Evolutionary conservation across 2,113 vertebrate species (phyloP).

Genomic region (Conger conger): DNA sequence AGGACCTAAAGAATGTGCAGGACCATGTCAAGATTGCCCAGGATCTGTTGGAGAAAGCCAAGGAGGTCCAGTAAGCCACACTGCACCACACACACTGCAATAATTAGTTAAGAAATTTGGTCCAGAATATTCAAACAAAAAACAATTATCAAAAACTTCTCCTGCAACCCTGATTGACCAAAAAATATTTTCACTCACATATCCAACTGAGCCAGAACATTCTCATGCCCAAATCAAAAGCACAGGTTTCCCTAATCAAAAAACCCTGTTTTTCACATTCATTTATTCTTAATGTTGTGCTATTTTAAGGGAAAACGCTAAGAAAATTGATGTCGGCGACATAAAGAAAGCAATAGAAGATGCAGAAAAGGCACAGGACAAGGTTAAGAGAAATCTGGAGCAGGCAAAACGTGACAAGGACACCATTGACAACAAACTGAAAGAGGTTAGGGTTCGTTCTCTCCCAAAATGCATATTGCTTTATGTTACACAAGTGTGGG

Average conservation of each 20-base stretch:
- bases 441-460: slow-evolving; percentile 60
- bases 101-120: too few species aligned
- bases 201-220: background rate
- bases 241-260: background rate
- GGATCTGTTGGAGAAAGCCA: slow-evolving; percentile 63
- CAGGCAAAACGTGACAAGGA: slow-evolving; percentile 50
- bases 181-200: background rate
- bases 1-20: slow-evolving; percentile 54
- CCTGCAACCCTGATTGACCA: background rate
- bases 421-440: slow-evolving; percentile 47
- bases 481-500: background rate
- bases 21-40: slow-evolving; percentile 44
- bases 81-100: background rate
- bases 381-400: slow-evolving; percentile 55
- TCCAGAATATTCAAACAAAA: background rate
- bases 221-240: background rate
- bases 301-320: slow-evolving; percentile 69
- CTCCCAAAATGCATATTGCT: background rate
- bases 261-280: background rate
- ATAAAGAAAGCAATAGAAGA: slow-evolving; percentile 59
- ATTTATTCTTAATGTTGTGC: slow-evolving; percentile 29
- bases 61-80: slow-evolving; percentile 62
- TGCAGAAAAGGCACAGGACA: slow-evolving; percentile 58
- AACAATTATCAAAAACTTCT: background rate
- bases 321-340: slow-evolving; percentile 58